Evolutionary conservation across 2,888 invertebrate species (phyloP).

Genomic region (Furcula furcula): DNA sequence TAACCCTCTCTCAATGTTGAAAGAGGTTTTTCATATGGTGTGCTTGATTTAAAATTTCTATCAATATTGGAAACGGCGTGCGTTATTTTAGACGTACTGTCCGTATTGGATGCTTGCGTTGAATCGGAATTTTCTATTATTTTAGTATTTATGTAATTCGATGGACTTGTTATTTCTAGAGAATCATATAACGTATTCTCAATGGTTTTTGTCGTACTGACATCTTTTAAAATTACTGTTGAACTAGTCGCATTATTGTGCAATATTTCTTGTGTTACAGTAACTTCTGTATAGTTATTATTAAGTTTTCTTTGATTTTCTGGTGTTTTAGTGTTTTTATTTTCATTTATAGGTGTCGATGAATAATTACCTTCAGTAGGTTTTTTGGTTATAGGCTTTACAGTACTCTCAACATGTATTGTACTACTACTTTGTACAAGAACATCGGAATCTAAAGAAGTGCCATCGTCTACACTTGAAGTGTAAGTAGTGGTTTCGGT

Average conservation of each 20-base stretch:
- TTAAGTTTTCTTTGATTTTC: constrained; percentile 70
- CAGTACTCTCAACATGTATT: constrained; percentile 59
- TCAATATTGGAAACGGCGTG: too few species aligned
- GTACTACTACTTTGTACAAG: constrained; percentile 62
- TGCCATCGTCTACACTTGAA: constrained; percentile 24
- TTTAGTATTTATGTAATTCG: background rate
- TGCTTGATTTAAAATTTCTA: background rate
- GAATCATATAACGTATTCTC: background rate
- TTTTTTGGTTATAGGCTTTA: constrained; percentile 46
- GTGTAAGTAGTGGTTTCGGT: constrained; percentile 15
- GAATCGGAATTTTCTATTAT: background rate
- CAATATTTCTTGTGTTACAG: constrained; percentile 23
- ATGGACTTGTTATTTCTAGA: constrained; percentile 1
- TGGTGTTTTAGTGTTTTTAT: constrained; percentile 67
- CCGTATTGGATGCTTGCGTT: background rate
- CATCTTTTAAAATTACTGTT: background rate
- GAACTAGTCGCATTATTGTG: constrained; percentile 15
- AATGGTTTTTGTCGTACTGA: background rate
- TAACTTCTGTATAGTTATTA: constrained; percentile 53
- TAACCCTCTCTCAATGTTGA: background rate
- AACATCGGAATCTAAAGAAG: constrained; percentile 49
- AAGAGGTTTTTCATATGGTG: background rate
- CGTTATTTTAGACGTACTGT: too few species aligned
- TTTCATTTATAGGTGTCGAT: constrained; percentile 48
- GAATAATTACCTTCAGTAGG: constrained; percentile 34